A percentile compares a stretch with the other conserved stretches of the same genome.
phyloP scores from a whole-genome alignment of 2,797 vertebrate genomes.

The Morelia viridis region DNA sequence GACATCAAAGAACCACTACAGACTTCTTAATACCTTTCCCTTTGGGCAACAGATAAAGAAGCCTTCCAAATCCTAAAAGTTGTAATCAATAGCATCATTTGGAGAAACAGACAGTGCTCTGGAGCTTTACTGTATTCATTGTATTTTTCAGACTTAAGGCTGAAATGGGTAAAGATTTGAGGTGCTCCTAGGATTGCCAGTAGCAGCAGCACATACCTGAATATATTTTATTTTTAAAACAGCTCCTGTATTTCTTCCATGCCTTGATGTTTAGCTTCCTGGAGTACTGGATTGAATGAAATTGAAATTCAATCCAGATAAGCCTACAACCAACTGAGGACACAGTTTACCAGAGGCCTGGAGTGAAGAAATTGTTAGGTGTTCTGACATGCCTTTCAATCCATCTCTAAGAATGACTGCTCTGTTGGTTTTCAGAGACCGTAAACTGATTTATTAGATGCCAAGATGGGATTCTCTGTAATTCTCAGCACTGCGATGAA shows the following conservation, averaged over 20 bases:
- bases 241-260: neutral
- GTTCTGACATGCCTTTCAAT: neutral
- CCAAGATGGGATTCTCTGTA: conserved; percentile 24
- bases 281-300: neutral
- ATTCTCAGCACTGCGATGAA: neutral
- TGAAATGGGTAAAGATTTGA: neutral
- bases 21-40: neutral
- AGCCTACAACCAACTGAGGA: neutral
- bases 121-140: neutral
- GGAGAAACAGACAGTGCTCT: neutral
- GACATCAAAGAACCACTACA: neutral
- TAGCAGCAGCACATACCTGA: neutral
- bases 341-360: neutral
- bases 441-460: conserved; percentile 27
- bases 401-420: neutral
- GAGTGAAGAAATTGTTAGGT: neutral
- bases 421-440: conserved; percentile 8
- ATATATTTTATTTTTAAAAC: neutral
- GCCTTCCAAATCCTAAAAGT: neutral
- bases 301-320: neutral
- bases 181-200: neutral
- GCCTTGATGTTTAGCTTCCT: neutral
- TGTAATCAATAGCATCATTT: neutral
- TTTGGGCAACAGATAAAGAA: neutral
- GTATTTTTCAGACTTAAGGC: neutral